Evolutionary conservation across 1,140 invertebrate species (phyloP).

Genomic region (Platorchestia sp.): DNA sequence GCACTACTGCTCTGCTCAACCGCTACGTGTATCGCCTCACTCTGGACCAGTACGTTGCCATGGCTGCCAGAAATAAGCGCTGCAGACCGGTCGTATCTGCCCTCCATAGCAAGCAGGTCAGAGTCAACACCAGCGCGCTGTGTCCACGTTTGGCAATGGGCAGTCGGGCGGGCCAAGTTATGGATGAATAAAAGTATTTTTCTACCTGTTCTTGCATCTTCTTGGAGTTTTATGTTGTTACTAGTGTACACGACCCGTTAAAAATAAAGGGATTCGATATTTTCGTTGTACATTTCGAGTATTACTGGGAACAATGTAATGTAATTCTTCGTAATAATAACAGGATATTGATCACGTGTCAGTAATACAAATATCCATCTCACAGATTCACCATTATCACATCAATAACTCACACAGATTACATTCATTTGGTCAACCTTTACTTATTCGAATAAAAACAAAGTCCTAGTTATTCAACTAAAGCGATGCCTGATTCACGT

Average conservation of each 20-base stretch:
- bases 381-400: too few relatives aligned
- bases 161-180: background rate
- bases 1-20: background rate
- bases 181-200: background rate
- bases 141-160: background rate
- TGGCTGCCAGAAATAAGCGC: slow-evolving; percentile 40
- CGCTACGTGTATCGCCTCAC: slow-evolving; percentile 26
- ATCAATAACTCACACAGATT: too few relatives aligned
- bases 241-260: background rate
- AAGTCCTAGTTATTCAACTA: too few relatives aligned
- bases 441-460: too few relatives aligned
- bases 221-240: background rate
- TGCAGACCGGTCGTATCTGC: slow-evolving; percentile 27
- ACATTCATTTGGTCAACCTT: too few relatives aligned
- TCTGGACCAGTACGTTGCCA: slow-evolving; percentile 34
- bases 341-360: too few relatives aligned
- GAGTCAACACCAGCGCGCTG: background rate
- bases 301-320: too few relatives aligned
- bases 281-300: background rate
- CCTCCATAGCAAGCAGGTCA: background rate
- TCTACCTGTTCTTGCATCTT: background rate
- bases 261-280: background rate
- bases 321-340: too few relatives aligned
- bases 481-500: too few relatives aligned
- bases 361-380: too few relatives aligned